phyloP scores from a whole-genome alignment of 2,113 vertebrate genomes.

The Mungos mungo region DNA sequence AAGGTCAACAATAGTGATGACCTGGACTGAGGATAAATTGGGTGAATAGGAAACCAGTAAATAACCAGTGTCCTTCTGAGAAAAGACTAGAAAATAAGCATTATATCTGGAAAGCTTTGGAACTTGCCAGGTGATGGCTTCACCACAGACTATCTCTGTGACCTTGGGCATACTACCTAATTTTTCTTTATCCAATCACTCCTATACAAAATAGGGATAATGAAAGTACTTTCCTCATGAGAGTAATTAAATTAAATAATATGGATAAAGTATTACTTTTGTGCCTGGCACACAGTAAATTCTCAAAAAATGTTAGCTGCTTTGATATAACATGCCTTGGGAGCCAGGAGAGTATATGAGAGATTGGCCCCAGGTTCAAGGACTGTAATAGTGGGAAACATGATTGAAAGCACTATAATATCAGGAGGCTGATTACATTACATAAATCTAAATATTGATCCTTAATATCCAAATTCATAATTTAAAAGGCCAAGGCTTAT shows the following conservation, averaged over 20 bases:
- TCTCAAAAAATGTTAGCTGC: not conserved
- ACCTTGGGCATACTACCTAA: not conserved
- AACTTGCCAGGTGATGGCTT: not conserved
- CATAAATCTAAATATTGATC: conserved; percentile 39
- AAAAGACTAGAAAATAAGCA: not conserved
- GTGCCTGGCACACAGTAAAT: not conserved
- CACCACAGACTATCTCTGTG: not conserved
- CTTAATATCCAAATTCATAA: conserved; percentile 41
- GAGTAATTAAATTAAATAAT: not conserved
- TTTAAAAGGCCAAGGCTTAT: conserved; percentile 4
- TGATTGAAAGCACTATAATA: not conserved
- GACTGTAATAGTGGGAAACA: not conserved
- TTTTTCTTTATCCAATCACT: not conserved
- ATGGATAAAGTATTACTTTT: not conserved
- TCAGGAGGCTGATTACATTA: not conserved
- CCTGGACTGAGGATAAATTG: not conserved
- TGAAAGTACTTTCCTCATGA: not conserved
- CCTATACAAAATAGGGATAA: not conserved
- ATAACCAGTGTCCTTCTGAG: not conserved
- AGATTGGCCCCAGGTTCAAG: not conserved
- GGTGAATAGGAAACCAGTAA: not conserved
- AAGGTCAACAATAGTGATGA: not conserved
- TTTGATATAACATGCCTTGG: not conserved
- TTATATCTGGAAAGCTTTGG: not conserved
- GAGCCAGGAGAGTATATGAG: not conserved